Base-by-base conservation (phyloP, 1,140 invertebrate genomes). In the Lucilia cuprina region DNA sequence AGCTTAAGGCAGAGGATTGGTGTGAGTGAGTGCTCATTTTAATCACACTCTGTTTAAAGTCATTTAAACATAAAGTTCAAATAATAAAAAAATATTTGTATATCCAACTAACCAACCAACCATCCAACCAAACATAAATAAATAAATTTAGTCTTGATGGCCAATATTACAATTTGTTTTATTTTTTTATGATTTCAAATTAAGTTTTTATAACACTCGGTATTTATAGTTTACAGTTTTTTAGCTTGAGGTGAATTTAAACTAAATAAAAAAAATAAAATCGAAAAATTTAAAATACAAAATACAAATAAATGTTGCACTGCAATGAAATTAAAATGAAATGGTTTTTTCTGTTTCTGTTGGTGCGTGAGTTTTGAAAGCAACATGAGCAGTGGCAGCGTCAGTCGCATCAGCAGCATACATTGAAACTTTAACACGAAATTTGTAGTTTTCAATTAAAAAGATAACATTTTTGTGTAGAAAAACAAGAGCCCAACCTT, bases 401-500 rank as follows among this genome's bases (percentile, higher is more conserved):
- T n/a, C 65, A 70, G 3, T 25, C 8, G 19, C 65, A 70, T n/a
- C 65, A 21, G 65, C 65, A 70, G 19, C 65, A 70, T 80, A 25
- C 19, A 49, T 78, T 41, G 35, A 78, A 80, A 80, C 9, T 70
- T 70, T 70, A 70, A 70, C 65, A 70, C 65, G 77, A 80, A 80
- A 80, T 80, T 80, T 80, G 77, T 80, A 80, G 77, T 80, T 80
- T 80, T 80, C 77, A 80, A 80, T 80, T 80, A 80, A 80, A 80
- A 80, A 80, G 77, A 80, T 80, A 80, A 80, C n/a, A 80, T 49
- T 80, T 80, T 19, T 49, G 77, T 80, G n/a, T 80, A 21, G n/a
- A 80, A 80, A 78, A 80, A 78, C 75, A 78, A 47, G 34, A 80
- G 77, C 77, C 77, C 77, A 80, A 80, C 41, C 77, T 80, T 80